Evolutionary conservation across 2,888 invertebrate species (phyloP), one percentile per base, ranked within the genome.

Genomic region (Ichneumoninae sp.): DNA sequence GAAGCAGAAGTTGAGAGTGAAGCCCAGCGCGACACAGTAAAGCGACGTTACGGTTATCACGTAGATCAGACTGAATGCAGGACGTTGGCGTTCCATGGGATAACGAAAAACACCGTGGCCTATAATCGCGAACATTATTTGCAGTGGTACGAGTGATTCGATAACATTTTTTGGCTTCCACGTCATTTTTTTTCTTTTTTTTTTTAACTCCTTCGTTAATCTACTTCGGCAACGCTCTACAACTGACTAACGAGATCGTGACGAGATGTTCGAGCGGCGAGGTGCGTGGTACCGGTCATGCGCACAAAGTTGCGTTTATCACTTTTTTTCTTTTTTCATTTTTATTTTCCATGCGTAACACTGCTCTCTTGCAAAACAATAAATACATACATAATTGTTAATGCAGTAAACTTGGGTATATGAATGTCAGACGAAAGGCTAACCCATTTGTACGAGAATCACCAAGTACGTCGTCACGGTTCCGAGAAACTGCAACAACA

Each of bases 81-180:
- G 5, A 26, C 69, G 69, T 62, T 7, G 47, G 60, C 52, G 54
- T 30, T 69, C 50, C 4, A 66, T 1, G 8, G 82, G 82, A 69
- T 69, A 75, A 8, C 66, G 68, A 71, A 85, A 77, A 50, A 82
- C 66, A 10, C 65, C 72, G 54, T 68, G 71, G 0, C 85, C 82
- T 7, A 82, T 60, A 4, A 82, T 47, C 52, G 74, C 76, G 22
- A 19, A 52, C 2, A 77, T 2, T 16, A 57, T 52, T 10, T 10
- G 16, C 5, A 80, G 10, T 2, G 82, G 82, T 3, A 72, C 1
- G 4, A 82, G 33, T 1, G 74, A 50, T 2, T 80, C 82, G 2
- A n/a, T 40, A 5, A 75, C 68, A 76, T 82, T 82, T 19, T 62
- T 72, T 10, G 74, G 66, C 44, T 33, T 50, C 66, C 54, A 75